Evolutionary conservation across 2,888 invertebrate genomes (phyloP).

Genomic region (Stenolophus ochropezus): DNA sequence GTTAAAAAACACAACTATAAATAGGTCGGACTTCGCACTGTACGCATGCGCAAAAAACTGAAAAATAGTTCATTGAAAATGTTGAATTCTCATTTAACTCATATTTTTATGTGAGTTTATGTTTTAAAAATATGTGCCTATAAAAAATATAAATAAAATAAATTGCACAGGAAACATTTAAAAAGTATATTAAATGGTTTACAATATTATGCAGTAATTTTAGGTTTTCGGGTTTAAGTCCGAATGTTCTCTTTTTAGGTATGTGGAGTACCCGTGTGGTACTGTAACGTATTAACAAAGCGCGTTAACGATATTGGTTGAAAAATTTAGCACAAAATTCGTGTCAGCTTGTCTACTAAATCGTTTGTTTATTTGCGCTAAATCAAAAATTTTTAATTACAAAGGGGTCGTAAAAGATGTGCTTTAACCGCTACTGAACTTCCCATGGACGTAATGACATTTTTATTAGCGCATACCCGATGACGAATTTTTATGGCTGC

Average conservation of each 20-base stretch:
- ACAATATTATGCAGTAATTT: too few relatives aligned
- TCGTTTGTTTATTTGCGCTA: conserved; percentile 27
- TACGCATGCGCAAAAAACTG: too few relatives aligned
- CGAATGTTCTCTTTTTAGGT: not conserved
- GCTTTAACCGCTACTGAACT: conserved; percentile 14
- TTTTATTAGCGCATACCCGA: conserved; percentile 36
- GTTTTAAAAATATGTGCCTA: too few relatives aligned
- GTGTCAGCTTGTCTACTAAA: conserved; percentile 43
- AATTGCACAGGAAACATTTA: too few relatives aligned
- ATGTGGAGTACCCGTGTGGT: not conserved
- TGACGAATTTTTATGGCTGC: conserved; percentile 17
- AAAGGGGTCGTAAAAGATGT: conserved; percentile 4
- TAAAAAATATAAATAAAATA: too few relatives aligned
- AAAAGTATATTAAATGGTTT: too few relatives aligned
- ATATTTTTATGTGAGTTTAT: too few relatives aligned
- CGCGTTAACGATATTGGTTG: conserved; percentile 4
- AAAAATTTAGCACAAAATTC: conserved; percentile 35
- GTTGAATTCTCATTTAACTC: too few relatives aligned
- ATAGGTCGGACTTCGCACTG: too few relatives aligned
- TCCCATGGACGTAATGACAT: conserved; percentile 34
- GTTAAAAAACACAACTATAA: too few relatives aligned
- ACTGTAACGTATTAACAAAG: conserved; percentile 6
- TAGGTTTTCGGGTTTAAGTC: not conserved
- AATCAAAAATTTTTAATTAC: conserved; percentile 47
- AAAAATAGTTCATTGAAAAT: too few relatives aligned